Conservation (phyloP, 2,113 vertebrate species). For the Protobothrops flavoviridis region DNA sequence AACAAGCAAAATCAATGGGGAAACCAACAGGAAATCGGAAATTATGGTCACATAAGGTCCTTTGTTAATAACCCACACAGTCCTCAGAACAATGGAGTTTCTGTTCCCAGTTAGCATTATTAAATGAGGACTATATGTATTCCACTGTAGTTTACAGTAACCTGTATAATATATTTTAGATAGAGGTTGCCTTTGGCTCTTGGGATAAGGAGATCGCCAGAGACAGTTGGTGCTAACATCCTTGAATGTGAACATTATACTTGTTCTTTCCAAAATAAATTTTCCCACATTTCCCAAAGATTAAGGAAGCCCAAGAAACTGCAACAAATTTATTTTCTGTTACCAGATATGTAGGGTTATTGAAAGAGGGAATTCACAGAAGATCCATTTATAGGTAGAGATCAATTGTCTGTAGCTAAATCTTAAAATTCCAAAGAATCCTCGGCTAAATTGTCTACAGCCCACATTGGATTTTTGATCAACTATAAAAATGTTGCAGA, state of each 20-base stretch:
- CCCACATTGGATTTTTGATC: neutral
- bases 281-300: neutral
- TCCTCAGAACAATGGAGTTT: neutral
- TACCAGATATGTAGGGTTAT: neutral
- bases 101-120: neutral
- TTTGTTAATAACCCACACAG: neutral
- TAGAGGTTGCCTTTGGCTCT: neutral
- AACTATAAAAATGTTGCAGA: neutral
- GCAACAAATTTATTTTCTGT: neutral
- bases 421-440: neutral
- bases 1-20: neutral
- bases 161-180: neutral
- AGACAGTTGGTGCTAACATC: slow-evolving; percentile 34
- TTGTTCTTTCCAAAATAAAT: slow-evolving; percentile 11
- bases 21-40: neutral
- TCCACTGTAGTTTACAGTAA: slow-evolving; percentile 1
- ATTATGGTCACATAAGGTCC: neutral
- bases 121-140: neutral
- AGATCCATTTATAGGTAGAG: neutral
- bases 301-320: slow-evolving; percentile 25
- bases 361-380: neutral
- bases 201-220: neutral
- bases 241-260: slow-evolving; percentile 27
- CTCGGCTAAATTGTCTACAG: neutral
- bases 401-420: neutral